Base-by-base conservation (phyloP, 2,888 invertebrate genomes). In the Ornithoptera priamus region DNA sequence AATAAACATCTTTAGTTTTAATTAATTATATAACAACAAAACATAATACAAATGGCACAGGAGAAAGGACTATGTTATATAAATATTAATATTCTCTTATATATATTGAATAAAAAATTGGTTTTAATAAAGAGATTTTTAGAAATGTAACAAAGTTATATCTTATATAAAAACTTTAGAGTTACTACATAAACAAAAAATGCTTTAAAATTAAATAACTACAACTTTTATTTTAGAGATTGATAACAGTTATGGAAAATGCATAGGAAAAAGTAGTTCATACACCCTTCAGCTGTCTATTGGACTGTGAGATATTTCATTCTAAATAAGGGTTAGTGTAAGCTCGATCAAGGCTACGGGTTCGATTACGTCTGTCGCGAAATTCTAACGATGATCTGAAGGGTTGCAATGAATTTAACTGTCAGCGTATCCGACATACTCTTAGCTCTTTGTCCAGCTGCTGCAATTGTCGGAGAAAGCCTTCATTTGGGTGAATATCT, bases 401-500 rank as follows among this genome's bases (percentile, higher is more conserved):
- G 65, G 86, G 80, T 68, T 81, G 82, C 36, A 75, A 70, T 73
- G 88, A 85, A 77, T 87, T 83, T 75, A 81, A 80, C 73, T 85
- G 90, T 92, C 91, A 92, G 90, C 90, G 92, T 75, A 86, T 75
- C 75, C 93, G 91, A 74, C 93, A 89, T 72, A 93, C 87, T 75
- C 93, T 93, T 70, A 94, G 87, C 80, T 94, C 94, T 77, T 93
- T 91, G 83, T 94, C 94, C 65, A 97, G 93, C 74, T 94, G 94
- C 71, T 96, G 96, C 72, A 97, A 89, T 80, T 97, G 97, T 68
- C 94, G 94, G 69, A 97, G 88, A 88, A 97, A 97, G 69, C 97
- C 97, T 77, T 95, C 94, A 82, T 97, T 97, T 61, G 97, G 97
- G 79, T 95, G 94, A 77, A 97, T 95, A 78, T 95, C 94, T 60